A percentile compares a stretch with the other conserved stretches of the same genome.
phyloP scores from a whole-genome alignment of 30 jellyfish, hydroid and myxozoan genomes.

The Mastigias papua region DNA sequence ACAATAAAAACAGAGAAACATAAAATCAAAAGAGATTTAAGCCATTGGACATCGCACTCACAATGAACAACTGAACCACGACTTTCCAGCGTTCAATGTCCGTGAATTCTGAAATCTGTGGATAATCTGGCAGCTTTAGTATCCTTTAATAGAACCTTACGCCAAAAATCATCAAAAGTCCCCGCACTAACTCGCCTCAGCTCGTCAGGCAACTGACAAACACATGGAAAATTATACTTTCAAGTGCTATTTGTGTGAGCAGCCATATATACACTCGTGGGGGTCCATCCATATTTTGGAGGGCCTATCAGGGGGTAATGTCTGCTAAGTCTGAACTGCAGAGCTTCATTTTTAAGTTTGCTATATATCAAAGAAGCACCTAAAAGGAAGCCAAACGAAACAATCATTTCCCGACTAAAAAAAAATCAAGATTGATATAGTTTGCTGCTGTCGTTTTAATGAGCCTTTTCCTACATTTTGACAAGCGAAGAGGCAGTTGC shows the following conservation, averaged over 20 bases:
- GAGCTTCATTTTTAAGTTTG: too few relatives aligned
- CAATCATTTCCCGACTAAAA: too few relatives aligned
- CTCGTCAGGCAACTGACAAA: constrained; percentile 1
- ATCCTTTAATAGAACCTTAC: not conserved
- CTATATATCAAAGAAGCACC: too few relatives aligned
- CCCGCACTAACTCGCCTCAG: not conserved
- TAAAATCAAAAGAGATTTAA: too few relatives aligned
- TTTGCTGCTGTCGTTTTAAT: too few relatives aligned
- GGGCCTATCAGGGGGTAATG: not conserved
- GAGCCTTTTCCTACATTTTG: too few relatives aligned
- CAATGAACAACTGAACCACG: too few relatives aligned
- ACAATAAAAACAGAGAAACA: too few relatives aligned
- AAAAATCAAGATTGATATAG: too few relatives aligned
- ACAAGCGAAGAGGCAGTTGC: too few relatives aligned
- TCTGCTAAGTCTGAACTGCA: not conserved
- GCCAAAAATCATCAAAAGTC: not conserved
- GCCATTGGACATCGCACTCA: too few relatives aligned
- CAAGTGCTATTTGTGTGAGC: not conserved
- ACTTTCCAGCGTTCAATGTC: not conserved
- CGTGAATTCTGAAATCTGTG: not conserved
- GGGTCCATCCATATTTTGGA: not conserved
- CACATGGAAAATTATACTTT: not conserved
- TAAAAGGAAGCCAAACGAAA: too few relatives aligned
- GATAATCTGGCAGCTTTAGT: not conserved
- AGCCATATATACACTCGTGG: not conserved